Evolutionary conservation across 2,888 invertebrate species (phyloP).

Genomic region (Agrilus mali): DNA sequence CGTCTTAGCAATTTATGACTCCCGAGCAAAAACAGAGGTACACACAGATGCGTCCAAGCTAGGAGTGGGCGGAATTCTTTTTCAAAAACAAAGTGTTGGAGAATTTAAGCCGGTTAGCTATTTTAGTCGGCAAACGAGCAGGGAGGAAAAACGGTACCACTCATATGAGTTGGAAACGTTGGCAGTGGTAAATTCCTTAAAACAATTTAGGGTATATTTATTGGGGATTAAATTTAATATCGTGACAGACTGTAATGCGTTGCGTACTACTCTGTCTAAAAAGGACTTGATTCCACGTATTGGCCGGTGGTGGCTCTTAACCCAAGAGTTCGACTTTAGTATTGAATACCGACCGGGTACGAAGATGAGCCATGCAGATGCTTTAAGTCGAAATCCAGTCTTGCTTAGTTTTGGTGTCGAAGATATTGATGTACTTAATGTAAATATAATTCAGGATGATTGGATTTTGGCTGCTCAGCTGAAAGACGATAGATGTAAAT

Average conservation of each 20-base stretch:
- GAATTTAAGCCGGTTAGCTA: conserved; percentile 11
- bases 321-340: conserved; percentile 4
- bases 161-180: conserved; percentile 10
- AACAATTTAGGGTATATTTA: conserved; percentile 1
- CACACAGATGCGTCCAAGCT: conserved; percentile 10
- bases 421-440: conserved; percentile 1
- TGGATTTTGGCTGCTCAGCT: conserved; percentile 4
- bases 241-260: conserved; percentile 7
- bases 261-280: conserved; percentile 5
- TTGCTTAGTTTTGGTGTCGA: conserved; percentile 6
- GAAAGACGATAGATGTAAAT: conserved; percentile 3
- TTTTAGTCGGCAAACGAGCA: conserved; percentile 13
- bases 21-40: too few species aligned
- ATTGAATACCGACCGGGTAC: conserved; percentile 4
- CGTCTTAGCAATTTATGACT: background rate
- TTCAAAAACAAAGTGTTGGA: conserved; percentile 13
- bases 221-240: conserved; percentile 5
- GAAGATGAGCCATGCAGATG: conserved; percentile 6
- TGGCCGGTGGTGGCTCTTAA: conserved; percentile 6
- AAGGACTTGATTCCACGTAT: conserved; percentile 6
- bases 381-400: conserved; percentile 12
- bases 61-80: conserved; percentile 16
- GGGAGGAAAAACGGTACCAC: conserved; percentile 14
- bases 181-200: background rate
- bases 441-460: conserved; percentile 3